Base-by-base conservation (phyloP, 2,888 invertebrate genomes). In the Coecobrya sp. region DNA sequence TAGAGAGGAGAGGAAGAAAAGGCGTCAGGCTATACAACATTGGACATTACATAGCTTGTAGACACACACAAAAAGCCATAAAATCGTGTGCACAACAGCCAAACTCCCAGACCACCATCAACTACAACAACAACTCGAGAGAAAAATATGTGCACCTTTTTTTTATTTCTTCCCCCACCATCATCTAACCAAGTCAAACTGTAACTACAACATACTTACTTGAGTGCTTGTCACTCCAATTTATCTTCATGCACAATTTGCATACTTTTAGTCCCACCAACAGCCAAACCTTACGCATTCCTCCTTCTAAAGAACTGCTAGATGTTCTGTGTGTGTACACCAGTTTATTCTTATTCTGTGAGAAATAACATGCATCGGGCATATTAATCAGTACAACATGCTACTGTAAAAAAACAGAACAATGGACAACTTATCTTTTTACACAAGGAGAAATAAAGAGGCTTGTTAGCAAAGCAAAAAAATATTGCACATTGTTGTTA, bases 191-290 rank as follows among this genome's bases (percentile, higher is more conserved):
- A 76, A 42, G n/a, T 22, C 22, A 13, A 45, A 76, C 27, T 73
- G 36, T 65, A 36, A 76, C n/a, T 13, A 19, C 19, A 62, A 16
- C 45, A 19, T 13, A 22, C 8, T 30, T 30, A 62, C 76, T 76
- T 25, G 76, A 49, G 76, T 49, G 49, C 76, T 49, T 76, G 76
- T 76, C 76, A 76, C 76, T 25, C 76, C 76, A 76, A 76, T 76
- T 76, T 76, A 76, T 76, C 76, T 76, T 76, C 76, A 49, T 76
- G 76, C 76, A 76, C 76, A 76, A 76, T 76, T 76, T 76, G 76
- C 76, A 76, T 76, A 76, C 76, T 76, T 42, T 76, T 76, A 22
- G 76, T 45, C 25, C 45, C 25, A 45, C 76, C 76, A 73, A 16
- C 42, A 73, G 16, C 45, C 36, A 19, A 19, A 22, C n/a, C 76